Conservation (phyloP, 2,888 invertebrate genomes). For the Drosophila pseudotakahashii region DNA sequence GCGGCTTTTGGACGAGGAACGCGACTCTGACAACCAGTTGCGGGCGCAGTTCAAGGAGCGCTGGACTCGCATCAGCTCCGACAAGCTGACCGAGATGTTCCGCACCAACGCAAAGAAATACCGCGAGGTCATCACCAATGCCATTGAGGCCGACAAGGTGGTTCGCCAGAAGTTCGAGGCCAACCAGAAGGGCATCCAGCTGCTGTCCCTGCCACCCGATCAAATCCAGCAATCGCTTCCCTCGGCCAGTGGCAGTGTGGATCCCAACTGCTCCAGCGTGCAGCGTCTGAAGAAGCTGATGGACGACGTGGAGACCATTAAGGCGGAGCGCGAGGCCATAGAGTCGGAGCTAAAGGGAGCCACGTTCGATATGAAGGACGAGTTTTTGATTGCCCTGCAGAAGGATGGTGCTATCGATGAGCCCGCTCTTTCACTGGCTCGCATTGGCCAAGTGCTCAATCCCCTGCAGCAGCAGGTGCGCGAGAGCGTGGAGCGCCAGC, state of each 20-base stretch:
- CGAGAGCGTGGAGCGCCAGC: conserved; percentile 90
- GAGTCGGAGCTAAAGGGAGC: conserved; percentile 94
- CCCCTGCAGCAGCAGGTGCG: conserved; percentile 91
- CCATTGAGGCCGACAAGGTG: conserved; percentile 91
- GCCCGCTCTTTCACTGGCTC: conserved; percentile 89
- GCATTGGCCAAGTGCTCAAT: conserved; percentile 90
- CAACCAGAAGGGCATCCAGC: conserved; percentile 90
- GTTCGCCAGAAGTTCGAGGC: conserved; percentile 94
- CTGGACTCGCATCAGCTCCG: conserved; percentile 96
- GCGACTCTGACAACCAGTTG: conserved; percentile 94
- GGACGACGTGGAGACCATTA: conserved; percentile 92
- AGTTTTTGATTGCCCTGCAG: conserved; percentile 90
- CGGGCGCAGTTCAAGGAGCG: conserved; percentile 95
- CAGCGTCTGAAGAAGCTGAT: conserved; percentile 90
- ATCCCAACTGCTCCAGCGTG: conserved; percentile 87
- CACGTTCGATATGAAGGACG: conserved; percentile 92
- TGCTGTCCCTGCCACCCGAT: conserved; percentile 90
- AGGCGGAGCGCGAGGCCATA: conserved; percentile 94
- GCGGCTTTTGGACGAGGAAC: conserved; percentile 94
- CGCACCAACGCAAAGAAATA: conserved; percentile 96
- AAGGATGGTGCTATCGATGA: conserved; percentile 92
- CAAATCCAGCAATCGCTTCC: conserved; percentile 90
- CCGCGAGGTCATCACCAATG: conserved; percentile 95
- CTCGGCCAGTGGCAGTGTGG: conserved; percentile 86
- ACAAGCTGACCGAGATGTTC: conserved; percentile 94